Base-by-base conservation (phyloP, 2,797 vertebrate species). In the Megaceryle alcyon region DNA sequence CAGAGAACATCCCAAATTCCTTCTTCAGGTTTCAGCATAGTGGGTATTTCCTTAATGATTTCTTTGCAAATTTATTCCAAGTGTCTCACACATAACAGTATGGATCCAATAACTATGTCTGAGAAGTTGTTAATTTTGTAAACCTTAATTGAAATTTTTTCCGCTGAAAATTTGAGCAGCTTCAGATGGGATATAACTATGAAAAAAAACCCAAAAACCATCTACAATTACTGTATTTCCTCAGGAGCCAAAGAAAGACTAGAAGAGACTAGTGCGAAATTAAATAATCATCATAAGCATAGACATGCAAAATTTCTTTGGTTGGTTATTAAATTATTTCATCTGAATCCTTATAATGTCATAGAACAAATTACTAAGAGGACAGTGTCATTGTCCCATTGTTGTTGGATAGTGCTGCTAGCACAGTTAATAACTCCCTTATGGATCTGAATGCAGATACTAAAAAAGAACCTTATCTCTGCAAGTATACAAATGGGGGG, bases 251-350 rank as follows among this genome's bases (percentile, higher is more conserved):
- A 76, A 85, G 33, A 33, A 84, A 59, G 22, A 39, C 64, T 12
- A 41, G 14, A 82, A 61, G 41, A 22, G 7, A 79, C 3, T 33
- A 57, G 8, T 3, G 4, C 1, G 4, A 73, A 82, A 84, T 84
- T 59, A 72, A 90, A 41, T 48, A 77, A 85, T 43, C 18, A 29
- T 26, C 48, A 28, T 29, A 59, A 78, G 18, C 14, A 14, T 0
- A 76, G 68, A 37, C 16, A 57, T 31, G 31, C 35, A 82, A 82
- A 91, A 43, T 28, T 48, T 25, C 88, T 81, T 78, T 48, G 46
- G 43, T 76, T 84, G 65, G 17, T 92, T 81, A 87, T 92, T 94
- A 95, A 85, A 94, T 70, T 7, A 75, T 78, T 93, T 88, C 25
- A 88, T 48, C 70, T 70, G 46, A 95, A 88, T 76, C 57, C 33